Conservation (phyloP, 2,113 vertebrate species). For the Otis tarda region DNA sequence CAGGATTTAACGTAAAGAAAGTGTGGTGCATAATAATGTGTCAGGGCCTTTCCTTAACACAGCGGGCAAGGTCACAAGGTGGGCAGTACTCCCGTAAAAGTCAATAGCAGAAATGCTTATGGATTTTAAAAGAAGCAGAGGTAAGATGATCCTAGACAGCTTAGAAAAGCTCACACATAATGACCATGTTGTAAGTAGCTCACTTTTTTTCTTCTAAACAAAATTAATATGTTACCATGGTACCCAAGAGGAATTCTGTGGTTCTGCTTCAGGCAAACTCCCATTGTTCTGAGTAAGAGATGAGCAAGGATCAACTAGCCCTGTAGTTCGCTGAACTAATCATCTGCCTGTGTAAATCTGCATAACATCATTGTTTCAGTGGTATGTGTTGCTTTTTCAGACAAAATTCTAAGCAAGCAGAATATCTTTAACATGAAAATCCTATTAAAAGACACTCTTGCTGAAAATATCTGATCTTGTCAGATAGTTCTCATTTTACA, state of each 20-base stretch:
- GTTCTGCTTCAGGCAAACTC: neutral
- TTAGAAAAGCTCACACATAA: neutral
- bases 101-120: neutral
- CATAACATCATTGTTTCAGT: neutral
- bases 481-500: neutral
- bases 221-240: slow-evolving; percentile 33
- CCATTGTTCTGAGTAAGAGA: neutral
- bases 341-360: neutral
- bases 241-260: neutral
- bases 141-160: neutral
- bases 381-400: neutral
- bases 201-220: neutral
- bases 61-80: neutral
- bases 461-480: neutral
- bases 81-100: neutral
- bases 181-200: neutral
- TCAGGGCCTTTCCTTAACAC: neutral
- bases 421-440: slow-evolving; percentile 31
- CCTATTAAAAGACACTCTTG: neutral
- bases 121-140: neutral
- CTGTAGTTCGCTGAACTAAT: neutral
- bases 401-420: neutral
- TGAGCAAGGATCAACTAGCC: neutral
- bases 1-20: neutral
- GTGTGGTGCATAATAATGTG: neutral